Base-by-base conservation (phyloP, 37 sponge, comb jelly and placozoan species). In the Mnemiopsis leidyi region DNA sequence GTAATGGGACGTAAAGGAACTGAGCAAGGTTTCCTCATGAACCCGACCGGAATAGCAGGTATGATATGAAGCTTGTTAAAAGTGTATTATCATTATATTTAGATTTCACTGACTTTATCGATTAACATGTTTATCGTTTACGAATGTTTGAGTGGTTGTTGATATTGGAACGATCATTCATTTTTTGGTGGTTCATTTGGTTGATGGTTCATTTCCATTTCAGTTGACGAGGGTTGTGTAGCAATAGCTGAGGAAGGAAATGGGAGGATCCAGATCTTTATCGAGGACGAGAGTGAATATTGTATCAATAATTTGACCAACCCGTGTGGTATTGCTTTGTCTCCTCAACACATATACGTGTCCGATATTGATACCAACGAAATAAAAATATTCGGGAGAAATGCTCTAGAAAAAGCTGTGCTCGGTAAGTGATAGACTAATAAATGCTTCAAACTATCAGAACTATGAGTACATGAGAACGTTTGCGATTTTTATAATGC, bases 21-120 rank as follows among this genome's bases (percentile, higher is more conserved):
- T 20, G 90, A 85, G n/a, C 90, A 39, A 32, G 90, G 90, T 13
- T 85, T 40, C 25, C 90, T 85, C 13, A 85, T 85, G 90, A 85
- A 85, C 39, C 90, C 90, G 5, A 85, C 90, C 39, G 90, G 90
- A 39, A 85, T 85, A 39, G 90, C 90, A 32, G 90, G 90, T 85
- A 48, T 5, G 5, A 48, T 48, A 48, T 48, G n/a, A n/a, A n/a
- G n/a, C 61, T 48, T 48, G 61, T 48, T n/a, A n/a, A n/a, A n/a
- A n/a, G n/a, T n/a, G n/a, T n/a, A n/a, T n/a, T n/a, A n/a, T n/a
- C n/a, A n/a, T n/a, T n/a, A n/a, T n/a, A n/a, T n/a, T n/a, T n/a
- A n/a, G n/a, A n/a, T n/a, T n/a, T n/a, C n/a, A n/a, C n/a, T n/a
- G n/a, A n/a, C n/a, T n/a, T n/a, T n/a, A n/a, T n/a, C n/a, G n/a